These are phyloP conservation scores for Phragmatobia fuliginosa DNA, from an alignment of 2,888 invertebrate genomes.

Conservation along the genomic window DNA sequence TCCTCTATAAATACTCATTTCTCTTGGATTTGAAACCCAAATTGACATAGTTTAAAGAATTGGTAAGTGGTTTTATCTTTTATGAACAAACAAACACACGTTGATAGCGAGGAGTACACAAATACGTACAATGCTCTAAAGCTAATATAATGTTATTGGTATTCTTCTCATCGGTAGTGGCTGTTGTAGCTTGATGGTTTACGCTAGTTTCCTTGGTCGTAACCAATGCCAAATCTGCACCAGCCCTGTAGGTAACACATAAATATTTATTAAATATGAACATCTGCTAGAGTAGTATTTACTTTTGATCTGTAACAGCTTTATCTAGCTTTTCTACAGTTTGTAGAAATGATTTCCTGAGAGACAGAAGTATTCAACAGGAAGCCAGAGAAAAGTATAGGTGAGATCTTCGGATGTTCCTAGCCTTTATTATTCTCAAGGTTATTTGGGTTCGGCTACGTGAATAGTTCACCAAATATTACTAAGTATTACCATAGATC, in stretches of 20 bases:
- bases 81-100: background rate
- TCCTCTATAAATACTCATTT: background rate
- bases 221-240: slow-evolving; percentile 77
- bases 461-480: too few relatives aligned
- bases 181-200: background rate
- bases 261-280: background rate
- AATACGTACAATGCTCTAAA: slow-evolving; percentile 68
- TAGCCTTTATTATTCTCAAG: too few relatives aligned
- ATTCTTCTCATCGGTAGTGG: slow-evolving; percentile 10
- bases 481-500: too few relatives aligned
- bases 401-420: too few relatives aligned
- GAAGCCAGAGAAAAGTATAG: background rate
- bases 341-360: background rate
- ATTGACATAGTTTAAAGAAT: background rate
- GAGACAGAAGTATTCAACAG: background rate
- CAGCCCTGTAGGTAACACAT: slow-evolving; percentile 69
- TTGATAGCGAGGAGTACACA: too few relatives aligned
- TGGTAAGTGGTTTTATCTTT: background rate
- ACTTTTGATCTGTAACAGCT: background rate
- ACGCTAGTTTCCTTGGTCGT: slow-evolving; percentile 57
- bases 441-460: too few relatives aligned
- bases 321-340: background rate
- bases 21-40: background rate
- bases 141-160: slow-evolving; percentile 66
- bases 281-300: background rate